Conservation (phyloP, 2,888 invertebrate species). For the Pollenia labialis region DNA sequence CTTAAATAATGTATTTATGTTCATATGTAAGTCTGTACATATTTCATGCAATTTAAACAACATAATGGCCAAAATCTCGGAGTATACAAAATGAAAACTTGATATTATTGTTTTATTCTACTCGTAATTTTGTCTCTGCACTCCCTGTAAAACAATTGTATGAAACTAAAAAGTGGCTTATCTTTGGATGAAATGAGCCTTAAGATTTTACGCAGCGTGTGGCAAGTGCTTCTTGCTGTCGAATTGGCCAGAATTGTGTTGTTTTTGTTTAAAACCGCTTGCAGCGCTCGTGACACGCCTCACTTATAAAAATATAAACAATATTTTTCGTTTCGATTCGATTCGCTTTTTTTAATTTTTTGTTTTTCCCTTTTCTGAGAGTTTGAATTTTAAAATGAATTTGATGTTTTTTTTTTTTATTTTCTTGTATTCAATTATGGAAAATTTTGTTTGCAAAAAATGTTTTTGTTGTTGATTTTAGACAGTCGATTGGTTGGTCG, state of each 20-base stretch:
- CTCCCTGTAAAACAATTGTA: constrained; percentile 6
- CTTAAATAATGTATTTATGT: too few species aligned
- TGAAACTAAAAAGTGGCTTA: constrained; percentile 70
- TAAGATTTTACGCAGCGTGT: constrained; percentile 74
- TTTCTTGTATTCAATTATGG: constrained; percentile 34
- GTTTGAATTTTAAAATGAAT: constrained; percentile 59
- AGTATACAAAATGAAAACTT: neutral
- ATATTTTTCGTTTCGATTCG: constrained; percentile 47
- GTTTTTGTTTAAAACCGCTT: constrained; percentile 63
- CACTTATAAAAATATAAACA: constrained; percentile 61
- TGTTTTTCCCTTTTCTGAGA: neutral
- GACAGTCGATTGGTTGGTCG: neutral
- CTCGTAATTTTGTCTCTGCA: neutral
- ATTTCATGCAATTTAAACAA: constrained; percentile 4
- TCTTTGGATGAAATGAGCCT: constrained; percentile 72
- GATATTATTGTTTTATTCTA: neutral
- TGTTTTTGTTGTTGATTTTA: constrained; percentile 21
- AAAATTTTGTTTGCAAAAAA: constrained; percentile 55
- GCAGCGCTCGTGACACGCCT: constrained; percentile 75
- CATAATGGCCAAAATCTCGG: neutral
- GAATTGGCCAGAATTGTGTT: constrained; percentile 68
- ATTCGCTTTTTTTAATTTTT: neutral
- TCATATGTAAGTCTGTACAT: too few species aligned
- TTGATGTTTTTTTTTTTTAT: constrained; percentile 21
- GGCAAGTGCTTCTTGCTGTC: constrained; percentile 74